phyloP scores from a whole-genome alignment of 2,888 invertebrate genomes.

The Enchytraeus crypticus region DNA sequence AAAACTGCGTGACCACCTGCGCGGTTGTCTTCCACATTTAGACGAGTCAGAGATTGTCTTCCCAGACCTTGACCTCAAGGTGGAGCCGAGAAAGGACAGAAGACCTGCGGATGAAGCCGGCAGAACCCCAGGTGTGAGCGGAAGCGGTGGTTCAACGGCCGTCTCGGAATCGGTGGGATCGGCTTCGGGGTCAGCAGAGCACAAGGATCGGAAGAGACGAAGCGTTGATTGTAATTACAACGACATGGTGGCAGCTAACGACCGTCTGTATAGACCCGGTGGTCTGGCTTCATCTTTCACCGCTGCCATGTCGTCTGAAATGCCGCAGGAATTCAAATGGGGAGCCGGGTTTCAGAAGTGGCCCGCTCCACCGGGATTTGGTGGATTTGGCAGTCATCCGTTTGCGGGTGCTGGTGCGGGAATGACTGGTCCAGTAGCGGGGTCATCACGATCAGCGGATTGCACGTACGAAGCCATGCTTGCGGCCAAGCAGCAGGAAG shows the following conservation, averaged over 20 bases:
- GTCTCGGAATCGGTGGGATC: neutral
- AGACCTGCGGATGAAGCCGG: constrained; percentile 1
- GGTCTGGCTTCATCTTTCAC: constrained; percentile 2
- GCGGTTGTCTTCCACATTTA: constrained; percentile 57
- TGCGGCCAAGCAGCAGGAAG: constrained; percentile 6
- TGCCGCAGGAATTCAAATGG: constrained; percentile 9
- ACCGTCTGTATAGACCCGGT: neutral
- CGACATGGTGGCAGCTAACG: constrained; percentile 2
- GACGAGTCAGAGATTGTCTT: constrained; percentile 45
- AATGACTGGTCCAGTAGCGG: neutral
- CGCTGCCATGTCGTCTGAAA: neutral
- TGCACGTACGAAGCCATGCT: constrained; percentile 8
- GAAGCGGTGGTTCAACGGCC: neutral
- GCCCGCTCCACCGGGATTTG: constrained; percentile 1
- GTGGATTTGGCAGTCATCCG: neutral
- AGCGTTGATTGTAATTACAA: constrained; percentile 10
- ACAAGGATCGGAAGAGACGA: constrained; percentile 7
- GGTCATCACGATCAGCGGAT: too few species aligned
- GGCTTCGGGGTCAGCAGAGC: neutral
- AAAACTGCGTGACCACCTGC: constrained; percentile 86
- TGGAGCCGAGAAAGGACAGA: constrained; percentile 21
- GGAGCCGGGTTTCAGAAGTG: constrained; percentile 6
- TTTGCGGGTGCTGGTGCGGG: constrained; percentile 1
- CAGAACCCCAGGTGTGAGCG: too few species aligned
- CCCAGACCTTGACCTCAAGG: constrained; percentile 34